These are phyloP conservation scores for Drosophila conformis DNA, from an alignment of 2,888 invertebrate genomes.

Conservation along the genomic window DNA sequence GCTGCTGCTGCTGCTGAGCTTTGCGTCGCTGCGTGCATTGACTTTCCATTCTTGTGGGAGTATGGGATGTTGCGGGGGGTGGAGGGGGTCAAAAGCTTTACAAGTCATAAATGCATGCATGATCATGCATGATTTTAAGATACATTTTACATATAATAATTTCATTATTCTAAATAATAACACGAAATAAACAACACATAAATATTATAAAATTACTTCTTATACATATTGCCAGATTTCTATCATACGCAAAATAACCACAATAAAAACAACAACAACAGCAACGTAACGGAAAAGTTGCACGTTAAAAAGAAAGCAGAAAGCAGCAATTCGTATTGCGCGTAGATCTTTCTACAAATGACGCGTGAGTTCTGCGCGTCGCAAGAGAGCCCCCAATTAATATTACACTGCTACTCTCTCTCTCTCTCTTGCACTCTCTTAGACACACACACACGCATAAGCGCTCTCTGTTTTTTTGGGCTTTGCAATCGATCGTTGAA, in stretches of 20 bases:
- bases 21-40: conserved; percentile 69
- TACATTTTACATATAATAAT: conserved; percentile 20
- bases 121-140: conserved; percentile 4
- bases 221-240: conserved; percentile 55
- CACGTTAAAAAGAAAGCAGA: conserved; percentile 74
- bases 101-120: conserved; percentile 17
- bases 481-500: conserved; percentile 81
- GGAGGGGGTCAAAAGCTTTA: conserved; percentile 13
- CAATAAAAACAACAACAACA: conserved; percentile 38
- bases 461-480: conserved; percentile 59
- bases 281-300: conserved; percentile 64
- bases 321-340: conserved; percentile 47
- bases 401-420: conserved; percentile 16
- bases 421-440: neutral
- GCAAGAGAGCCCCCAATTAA: conserved; percentile 45
- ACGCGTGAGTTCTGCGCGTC: conserved; percentile 73
- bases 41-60: conserved; percentile 67
- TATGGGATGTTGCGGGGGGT: neutral
- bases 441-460: conserved; percentile 29
- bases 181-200: conserved; percentile 35
- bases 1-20: conserved; percentile 42
- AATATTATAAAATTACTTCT: conserved; percentile 24
- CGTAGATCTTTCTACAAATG: conserved; percentile 71
- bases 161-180: conserved; percentile 59
- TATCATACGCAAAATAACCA: conserved; percentile 42